phyloP scores from a whole-genome alignment of 2,113 vertebrate species.

The Pterocles orientalis region DNA sequence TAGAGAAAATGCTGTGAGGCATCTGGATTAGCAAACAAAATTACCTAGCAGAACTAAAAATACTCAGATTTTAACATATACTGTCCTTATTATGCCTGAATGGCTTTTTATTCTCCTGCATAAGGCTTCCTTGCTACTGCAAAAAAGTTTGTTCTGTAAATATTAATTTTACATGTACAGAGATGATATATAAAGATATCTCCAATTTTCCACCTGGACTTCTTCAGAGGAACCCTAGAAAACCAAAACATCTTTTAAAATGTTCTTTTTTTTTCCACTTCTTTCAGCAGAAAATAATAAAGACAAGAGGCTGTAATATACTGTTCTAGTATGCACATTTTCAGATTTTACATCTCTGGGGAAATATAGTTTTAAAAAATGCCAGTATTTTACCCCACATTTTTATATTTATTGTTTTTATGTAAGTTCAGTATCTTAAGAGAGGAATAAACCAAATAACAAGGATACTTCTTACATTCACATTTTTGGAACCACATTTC shows the following conservation, averaged over 20 bases:
- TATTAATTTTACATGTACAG: not conserved
- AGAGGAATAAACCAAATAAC: not conserved
- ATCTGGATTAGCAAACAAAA: not conserved
- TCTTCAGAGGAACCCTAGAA: not conserved
- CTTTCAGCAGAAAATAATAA: not conserved
- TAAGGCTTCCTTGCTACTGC: not conserved
- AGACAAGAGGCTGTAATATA: not conserved
- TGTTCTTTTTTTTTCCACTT: not conserved
- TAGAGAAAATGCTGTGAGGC: not conserved
- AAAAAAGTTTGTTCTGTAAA: not conserved
- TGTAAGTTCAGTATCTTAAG: not conserved
- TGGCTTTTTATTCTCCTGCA: not conserved
- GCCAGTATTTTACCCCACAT: not conserved
- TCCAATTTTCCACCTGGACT: not conserved
- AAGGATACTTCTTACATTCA: not conserved
- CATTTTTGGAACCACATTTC: not conserved
- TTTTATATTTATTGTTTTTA: not conserved
- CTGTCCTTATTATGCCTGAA: not conserved
- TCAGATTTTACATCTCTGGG: not conserved
- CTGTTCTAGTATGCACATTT: not conserved
- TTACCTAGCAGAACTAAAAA: not conserved
- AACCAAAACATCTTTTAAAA: not conserved
- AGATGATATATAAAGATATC: not conserved
- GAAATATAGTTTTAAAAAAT: not conserved
- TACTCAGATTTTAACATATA: not conserved